Percentiles rank a stretch among this genome's conserved stretches.
These are phyloP conservation scores for Botia kubotai DNA, from an alignment of 2,797 vertebrate species.

Conservation along the genomic window DNA sequence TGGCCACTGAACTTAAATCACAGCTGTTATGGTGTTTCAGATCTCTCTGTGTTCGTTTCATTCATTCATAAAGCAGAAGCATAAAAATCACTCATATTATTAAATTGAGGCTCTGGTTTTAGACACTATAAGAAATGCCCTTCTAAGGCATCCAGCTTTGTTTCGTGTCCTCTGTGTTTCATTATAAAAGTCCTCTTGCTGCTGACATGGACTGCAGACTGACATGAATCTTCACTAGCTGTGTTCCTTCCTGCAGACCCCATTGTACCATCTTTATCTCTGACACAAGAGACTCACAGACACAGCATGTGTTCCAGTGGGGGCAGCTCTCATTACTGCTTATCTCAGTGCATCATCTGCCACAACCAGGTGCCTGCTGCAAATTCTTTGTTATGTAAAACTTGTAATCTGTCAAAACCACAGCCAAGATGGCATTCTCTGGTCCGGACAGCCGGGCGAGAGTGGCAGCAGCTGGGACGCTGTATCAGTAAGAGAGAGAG, in stretches of 20 bases:
- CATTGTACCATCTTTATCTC: slow-evolving; percentile 28
- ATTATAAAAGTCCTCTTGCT: slow-evolving; percentile 81
- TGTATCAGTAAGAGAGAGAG: slow-evolving; percentile 38
- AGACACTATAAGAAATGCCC: slow-evolving; percentile 68
- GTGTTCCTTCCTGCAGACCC: slow-evolving; percentile 58
- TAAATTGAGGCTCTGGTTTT: no score
- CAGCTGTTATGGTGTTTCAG: no score
- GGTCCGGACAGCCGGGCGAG: slow-evolving; percentile 30
- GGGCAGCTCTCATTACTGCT: slow-evolving; percentile 60
- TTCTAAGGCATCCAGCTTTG: slow-evolving; percentile 73
- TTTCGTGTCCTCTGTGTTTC: slow-evolving; percentile 76
- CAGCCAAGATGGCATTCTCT: slow-evolving; percentile 52
- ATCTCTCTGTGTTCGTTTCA: no score
- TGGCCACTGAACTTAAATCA: no score
- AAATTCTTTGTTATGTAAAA: slow-evolving; percentile 60
- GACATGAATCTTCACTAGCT: slow-evolving; percentile 56
- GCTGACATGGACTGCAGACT: slow-evolving; percentile 54
- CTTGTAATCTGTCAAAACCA: slow-evolving; percentile 55
- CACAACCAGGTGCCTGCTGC: slow-evolving; percentile 51
- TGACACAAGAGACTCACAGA: slow-evolving; percentile 34
- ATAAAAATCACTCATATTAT: no score
- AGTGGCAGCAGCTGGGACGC: slow-evolving; percentile 38
- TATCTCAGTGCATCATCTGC: slow-evolving; percentile 56
- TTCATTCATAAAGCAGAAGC: no score
- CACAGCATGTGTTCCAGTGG: slow-evolving; percentile 39